Evolutionary conservation across 2,797 vertebrate genomes (phyloP), one percentile per base, ranked within the genome.

Genomic region (Takifugu rubripes): DNA sequence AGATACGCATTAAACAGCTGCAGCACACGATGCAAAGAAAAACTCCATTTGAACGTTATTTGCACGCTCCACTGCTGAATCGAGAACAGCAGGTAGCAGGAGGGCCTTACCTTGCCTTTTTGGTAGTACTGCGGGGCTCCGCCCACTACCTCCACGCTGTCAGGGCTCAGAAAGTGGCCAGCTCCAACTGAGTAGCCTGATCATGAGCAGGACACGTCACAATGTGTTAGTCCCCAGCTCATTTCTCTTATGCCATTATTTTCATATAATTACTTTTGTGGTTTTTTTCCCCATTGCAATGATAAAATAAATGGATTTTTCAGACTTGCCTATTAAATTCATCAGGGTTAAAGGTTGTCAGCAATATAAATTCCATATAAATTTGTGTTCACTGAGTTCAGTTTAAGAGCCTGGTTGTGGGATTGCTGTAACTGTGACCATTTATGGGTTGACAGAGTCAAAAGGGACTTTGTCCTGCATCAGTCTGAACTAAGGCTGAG

Each of bases 121-220:
- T 96, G 94, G 40, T 92, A 93, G 69, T 94, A 90, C 2, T 98
- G 96, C 2, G 97, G 97, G 25, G 97, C 97, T 49, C 97, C 97
- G 53, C 95, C 95, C 49, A 98, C 88, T 44, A 98, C 86, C 85
- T 99, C 95, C 25, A 63, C 84, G 54, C 85, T 89, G 11, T 68
- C 21, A 12, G 70, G 76, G 50, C 87, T 82, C 59, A 90, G 77
- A 83, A 99, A 99, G 74, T 94, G 92, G 49, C 97, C 97, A 0
- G 93, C 94, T 58, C 93, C 93, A 25, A 98, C 95, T 4, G 96
- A 91, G 66, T 99, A 99, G 14, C 97, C 97, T 99, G 80, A 46
- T 60, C 31, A 67, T 3, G 62, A 74, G 56, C 11, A 54, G 15
- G 26, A 33, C 27, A 52, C 16, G 10, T 16, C 43, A 7, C 5